phyloP scores from a whole-genome alignment of 1,140 invertebrate genomes.

The Polypedilum vanderplanki region DNA sequence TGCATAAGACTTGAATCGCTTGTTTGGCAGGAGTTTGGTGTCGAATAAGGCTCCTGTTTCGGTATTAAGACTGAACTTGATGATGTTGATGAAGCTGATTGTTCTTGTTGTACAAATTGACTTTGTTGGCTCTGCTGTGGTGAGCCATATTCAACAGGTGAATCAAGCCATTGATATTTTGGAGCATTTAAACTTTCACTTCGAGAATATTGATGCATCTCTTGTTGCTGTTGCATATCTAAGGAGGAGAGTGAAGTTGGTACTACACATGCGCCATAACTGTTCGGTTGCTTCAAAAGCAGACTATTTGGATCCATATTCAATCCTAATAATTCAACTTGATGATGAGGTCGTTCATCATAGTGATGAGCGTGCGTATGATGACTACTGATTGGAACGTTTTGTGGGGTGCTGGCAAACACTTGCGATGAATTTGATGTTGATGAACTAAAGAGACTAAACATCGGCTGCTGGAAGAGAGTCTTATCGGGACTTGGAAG shows the following conservation, averaged over 20 bases:
- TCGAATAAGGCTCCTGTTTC: conserved; percentile 67
- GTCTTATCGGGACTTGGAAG: conserved; percentile 56
- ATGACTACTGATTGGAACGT: conserved; percentile 35
- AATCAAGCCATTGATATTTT: conserved; percentile 57
- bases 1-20: conserved; percentile 39
- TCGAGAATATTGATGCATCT: conserved; percentile 37
- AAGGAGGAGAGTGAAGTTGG: conserved; percentile 38
- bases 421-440: conserved; percentile 41
- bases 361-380: conserved; percentile 39
- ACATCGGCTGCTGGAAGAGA: conserved; percentile 51
- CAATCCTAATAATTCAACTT: conserved; percentile 54
- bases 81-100: conserved; percentile 48
- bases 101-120: conserved; percentile 32
- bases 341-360: conserved; percentile 47
- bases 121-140: conserved; percentile 31
- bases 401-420: conserved; percentile 39
- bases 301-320: conserved; percentile 50
- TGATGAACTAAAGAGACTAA: conserved; percentile 45
- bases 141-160: conserved; percentile 42
- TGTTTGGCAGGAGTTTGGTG: conserved; percentile 43
- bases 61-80: conserved; percentile 54
- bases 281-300: conserved; percentile 47
- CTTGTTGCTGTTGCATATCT: conserved; percentile 36
- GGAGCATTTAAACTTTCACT: conserved; percentile 38
- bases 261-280: conserved; percentile 40